These are phyloP conservation scores for Caenorhabditis sp. DNA, from an alignment of 2,888 invertebrate genomes.

Conservation along the genomic window DNA sequence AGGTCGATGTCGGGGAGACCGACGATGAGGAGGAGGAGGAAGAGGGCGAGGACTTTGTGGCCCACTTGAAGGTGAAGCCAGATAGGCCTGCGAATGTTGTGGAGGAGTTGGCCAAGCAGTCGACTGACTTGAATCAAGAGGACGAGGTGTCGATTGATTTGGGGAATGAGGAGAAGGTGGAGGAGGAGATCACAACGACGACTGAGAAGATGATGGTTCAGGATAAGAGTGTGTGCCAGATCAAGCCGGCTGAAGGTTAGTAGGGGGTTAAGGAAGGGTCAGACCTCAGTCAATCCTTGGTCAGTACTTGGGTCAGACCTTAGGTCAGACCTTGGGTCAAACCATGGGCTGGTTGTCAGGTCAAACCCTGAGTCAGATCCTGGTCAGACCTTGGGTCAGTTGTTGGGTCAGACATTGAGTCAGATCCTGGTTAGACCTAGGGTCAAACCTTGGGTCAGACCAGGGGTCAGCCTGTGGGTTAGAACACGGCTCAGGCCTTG, in stretches of 20 bases:
- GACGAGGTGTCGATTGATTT: conserved; percentile 69
- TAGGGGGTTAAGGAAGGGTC: too few relatives aligned
- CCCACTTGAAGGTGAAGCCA: conserved; percentile 65
- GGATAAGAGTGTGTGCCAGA: conserved; percentile 75
- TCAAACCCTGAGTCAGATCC: too few relatives aligned
- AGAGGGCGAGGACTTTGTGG: conserved; percentile 56
- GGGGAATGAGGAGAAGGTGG: conserved; percentile 44
- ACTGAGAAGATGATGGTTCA: conserved; percentile 55
- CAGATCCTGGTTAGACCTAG: too few relatives aligned
- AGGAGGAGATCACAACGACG: conserved; percentile 65
- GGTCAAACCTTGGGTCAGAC: too few relatives aligned
- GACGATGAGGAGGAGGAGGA: conserved; percentile 71
- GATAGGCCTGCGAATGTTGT: conserved; percentile 40
- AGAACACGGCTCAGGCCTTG: too few relatives aligned
- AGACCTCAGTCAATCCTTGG: too few relatives aligned
- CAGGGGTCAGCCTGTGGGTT: too few relatives aligned
- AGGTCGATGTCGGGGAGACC: conserved; percentile 36
- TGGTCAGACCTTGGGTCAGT: too few relatives aligned
- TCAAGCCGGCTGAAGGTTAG: conserved; percentile 78
- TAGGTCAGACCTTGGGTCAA: too few relatives aligned
- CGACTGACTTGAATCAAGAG: conserved; percentile 61
- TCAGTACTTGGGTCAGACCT: too few relatives aligned
- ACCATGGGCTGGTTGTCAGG: too few relatives aligned
- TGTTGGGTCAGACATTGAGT: too few relatives aligned
- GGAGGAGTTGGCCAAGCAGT: conserved; percentile 60